phyloP scores from a whole-genome alignment of 2,888 invertebrate species.

The Maniola hyperantus region DNA sequence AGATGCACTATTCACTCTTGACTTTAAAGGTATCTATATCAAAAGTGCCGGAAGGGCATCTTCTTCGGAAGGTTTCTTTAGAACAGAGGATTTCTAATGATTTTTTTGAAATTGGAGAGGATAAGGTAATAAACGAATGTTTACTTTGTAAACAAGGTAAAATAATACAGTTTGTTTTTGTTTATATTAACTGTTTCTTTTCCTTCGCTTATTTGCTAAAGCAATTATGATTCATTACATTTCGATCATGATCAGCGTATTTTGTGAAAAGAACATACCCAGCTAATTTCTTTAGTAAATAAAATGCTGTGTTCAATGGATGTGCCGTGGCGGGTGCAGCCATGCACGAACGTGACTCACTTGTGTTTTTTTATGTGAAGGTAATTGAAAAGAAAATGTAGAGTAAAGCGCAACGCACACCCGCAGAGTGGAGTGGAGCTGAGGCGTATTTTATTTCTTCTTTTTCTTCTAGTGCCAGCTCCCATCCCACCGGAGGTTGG shows the following conservation, averaged over 20 bases:
- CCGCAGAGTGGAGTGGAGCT: too few species aligned
- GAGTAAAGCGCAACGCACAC: too few species aligned
- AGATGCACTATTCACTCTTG: too few species aligned
- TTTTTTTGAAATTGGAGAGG: background rate
- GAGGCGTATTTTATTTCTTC: too few species aligned
- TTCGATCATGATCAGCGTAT: conserved; percentile 31
- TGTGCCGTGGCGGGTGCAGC: conserved; percentile 32
- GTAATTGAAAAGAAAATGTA: background rate
- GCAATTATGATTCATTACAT: conserved; percentile 32
- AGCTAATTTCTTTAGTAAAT: conserved; percentile 40
- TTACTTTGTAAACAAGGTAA: background rate
- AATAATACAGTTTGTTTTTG: conserved; percentile 1
- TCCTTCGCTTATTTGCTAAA: conserved; percentile 16
- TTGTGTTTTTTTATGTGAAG: conserved; percentile 5
- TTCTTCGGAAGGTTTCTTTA: too few species aligned
- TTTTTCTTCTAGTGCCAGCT: too few species aligned
- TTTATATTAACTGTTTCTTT: conserved; percentile 20
- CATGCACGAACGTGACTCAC: conserved; percentile 33
- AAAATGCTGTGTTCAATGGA: conserved; percentile 31
- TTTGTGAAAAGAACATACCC: conserved; percentile 26
- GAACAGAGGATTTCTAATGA: too few species aligned
- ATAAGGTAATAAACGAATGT: background rate
- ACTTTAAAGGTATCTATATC: too few species aligned
- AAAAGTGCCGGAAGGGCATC: too few species aligned
- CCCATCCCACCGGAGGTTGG: too few species aligned